Conservation (phyloP, 2,113 vertebrate species). For the Lanius ludovicianus region DNA sequence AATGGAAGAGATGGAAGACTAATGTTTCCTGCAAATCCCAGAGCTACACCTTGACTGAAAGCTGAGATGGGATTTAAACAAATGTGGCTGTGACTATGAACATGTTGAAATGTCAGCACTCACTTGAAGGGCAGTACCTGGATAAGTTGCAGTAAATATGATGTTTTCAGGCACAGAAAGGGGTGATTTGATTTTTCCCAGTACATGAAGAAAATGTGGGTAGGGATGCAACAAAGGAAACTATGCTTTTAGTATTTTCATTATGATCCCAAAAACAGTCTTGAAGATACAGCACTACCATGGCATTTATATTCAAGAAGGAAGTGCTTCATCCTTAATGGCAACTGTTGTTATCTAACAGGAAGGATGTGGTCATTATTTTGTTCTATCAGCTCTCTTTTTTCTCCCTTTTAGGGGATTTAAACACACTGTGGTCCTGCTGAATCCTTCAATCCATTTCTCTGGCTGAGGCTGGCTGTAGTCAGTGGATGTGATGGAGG, state of each 20-base stretch:
- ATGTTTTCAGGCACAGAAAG: not conserved
- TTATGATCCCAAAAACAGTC: not conserved
- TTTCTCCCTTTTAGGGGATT: not conserved
- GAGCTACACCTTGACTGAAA: not conserved
- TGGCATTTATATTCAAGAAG: not conserved
- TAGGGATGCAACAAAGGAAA: not conserved
- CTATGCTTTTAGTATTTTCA: not conserved
- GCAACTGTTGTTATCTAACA: not conserved
- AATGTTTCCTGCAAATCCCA: not conserved
- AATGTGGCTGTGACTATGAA: not conserved
- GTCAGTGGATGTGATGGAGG: not conserved
- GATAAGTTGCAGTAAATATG: not conserved
- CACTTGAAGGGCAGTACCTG: not conserved
- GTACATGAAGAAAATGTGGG: not conserved
- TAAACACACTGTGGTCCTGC: not conserved
- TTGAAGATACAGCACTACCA: not conserved
- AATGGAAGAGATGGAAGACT: not conserved
- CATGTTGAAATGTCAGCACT: not conserved
- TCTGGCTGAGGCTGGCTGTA: not conserved
- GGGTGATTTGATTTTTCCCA: not conserved
- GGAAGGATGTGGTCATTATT: not conserved
- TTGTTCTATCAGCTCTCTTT: constrained; percentile 1
- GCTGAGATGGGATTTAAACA: not conserved
- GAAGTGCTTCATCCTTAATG: not conserved
- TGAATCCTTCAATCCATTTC: constrained; percentile 2